Evolutionary conservation across 2,888 invertebrate genomes (phyloP).

Genomic region (Orthosia cruda): DNA sequence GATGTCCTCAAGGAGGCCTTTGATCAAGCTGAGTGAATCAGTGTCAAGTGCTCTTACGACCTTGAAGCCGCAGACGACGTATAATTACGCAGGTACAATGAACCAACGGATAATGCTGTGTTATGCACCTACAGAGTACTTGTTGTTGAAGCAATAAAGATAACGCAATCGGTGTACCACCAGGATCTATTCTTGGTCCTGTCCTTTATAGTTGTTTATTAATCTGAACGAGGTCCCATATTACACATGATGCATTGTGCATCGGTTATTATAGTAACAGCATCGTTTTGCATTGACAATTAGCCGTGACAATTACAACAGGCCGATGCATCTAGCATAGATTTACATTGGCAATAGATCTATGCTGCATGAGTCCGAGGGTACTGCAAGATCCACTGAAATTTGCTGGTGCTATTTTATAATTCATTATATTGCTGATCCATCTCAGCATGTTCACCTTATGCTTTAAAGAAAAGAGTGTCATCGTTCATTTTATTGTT

Average conservation of each 20-base stretch:
- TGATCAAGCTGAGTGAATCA: constrained; percentile 80
- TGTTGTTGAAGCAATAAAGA: constrained; percentile 62
- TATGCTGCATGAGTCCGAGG: neutral
- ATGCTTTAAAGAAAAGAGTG: neutral
- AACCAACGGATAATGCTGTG: constrained; percentile 69
- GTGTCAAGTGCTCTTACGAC: constrained; percentile 81
- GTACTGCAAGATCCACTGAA: neutral
- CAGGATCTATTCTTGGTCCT: constrained; percentile 61
- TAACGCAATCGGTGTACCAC: constrained; percentile 61
- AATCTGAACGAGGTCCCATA: neutral
- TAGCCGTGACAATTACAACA: constrained; percentile 44
- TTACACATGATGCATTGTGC: constrained; percentile 11
- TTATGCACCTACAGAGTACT: constrained; percentile 51
- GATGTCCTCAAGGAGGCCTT: constrained; percentile 85
- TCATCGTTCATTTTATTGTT: neutral
- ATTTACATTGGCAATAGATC: constrained; percentile 33
- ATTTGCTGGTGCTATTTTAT: neutral
- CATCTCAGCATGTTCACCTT: neutral
- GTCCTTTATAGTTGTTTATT: constrained; percentile 41
- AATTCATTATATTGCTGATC: neutral
- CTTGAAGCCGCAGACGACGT: constrained; percentile 69
- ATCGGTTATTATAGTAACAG: constrained; percentile 23
- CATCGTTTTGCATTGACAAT: constrained; percentile 38
- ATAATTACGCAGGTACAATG: constrained; percentile 75
- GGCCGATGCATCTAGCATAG: constrained; percentile 45